Conservation (phyloP, 2,797 vertebrate genomes). For the Lepus oiostolus region DNA sequence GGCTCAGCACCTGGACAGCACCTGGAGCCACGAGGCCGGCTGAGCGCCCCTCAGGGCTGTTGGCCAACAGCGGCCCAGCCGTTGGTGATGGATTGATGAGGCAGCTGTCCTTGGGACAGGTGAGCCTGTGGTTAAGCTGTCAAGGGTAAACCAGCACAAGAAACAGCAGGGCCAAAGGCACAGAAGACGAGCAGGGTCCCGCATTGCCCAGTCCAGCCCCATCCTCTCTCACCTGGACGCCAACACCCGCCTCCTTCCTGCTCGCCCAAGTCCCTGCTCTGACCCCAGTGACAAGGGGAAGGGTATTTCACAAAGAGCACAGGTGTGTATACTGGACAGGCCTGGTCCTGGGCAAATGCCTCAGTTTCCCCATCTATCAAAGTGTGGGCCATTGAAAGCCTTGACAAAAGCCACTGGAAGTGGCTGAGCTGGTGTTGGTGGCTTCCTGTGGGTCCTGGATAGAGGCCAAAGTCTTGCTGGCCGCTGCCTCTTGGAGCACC, state of each 20-base stretch:
- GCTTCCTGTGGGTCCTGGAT: neutral
- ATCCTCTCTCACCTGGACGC: neutral
- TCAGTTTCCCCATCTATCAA: neutral
- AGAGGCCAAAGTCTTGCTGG: neutral
- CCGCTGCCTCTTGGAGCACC: neutral
- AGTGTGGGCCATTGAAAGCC: neutral
- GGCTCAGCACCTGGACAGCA: rapidly evolving
- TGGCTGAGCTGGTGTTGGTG: neutral
- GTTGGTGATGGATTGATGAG: neutral
- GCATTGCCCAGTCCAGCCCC: neutral
- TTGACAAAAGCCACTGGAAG: neutral
- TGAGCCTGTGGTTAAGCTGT: neutral
- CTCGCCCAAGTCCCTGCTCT: neutral
- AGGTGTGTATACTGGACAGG: neutral
- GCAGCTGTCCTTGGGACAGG: neutral
- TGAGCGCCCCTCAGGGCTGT: neutral
- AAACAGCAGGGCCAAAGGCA: neutral
- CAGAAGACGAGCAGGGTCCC: neutral
- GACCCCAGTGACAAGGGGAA: neutral
- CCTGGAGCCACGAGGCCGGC: neutral
- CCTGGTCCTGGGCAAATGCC: neutral
- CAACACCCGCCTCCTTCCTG: neutral
- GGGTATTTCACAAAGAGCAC: neutral
- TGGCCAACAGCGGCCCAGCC: neutral
- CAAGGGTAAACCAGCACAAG: neutral